Evolutionary conservation across 2,888 invertebrate genomes (phyloP), one percentile per base, ranked within the genome.

Genomic region (Rhodophaea formosa): DNA sequence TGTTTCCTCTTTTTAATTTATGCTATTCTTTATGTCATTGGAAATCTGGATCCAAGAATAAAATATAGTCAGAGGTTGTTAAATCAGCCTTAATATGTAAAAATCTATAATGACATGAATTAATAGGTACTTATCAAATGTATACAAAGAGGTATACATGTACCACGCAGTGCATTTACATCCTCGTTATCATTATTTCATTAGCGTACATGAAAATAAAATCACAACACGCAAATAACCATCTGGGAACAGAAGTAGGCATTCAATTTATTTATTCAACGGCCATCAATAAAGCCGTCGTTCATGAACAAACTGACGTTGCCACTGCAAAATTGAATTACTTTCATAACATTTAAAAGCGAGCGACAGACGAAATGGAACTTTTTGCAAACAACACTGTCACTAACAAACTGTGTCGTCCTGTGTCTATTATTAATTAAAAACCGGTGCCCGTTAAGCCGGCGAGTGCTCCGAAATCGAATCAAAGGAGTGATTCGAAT

Each of bases 381-480:
- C 68, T 73, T 76, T 82, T 82, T 77, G 71, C 70, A 71, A 74
- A 70, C 67, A 70, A 68, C 67, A 35, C 51, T 10, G 74, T 70
- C 73, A 66, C 72, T 65, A 74, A 72, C 76, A 75, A 82, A 75
- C 69, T 71, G 67, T 66, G 69, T 55, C 63, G 55, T 66, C 62
- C 71, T 59, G 68, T 74, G 71, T 82, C 81, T 82, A 81, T 85
- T 85, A 86, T 86, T 88, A 86, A 87, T 86, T 86, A 82, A 86
- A 86, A 77, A 79, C 79, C 74, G 83, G 85, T 84, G 77, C 75
- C 73, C 72, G 81, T 81, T 82, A 81, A 84, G 75, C 82, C 75
- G 66, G 73, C 69, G 74, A 80, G 75, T 76, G 77, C 70, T 75
- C 72, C 74, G 66, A 74, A 82, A 84, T 82, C 75, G 82, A 84